A percentile compares a stretch with the other conserved stretches of the same genome.
These are phyloP conservation scores for Crioceris asparagi DNA, from an alignment of 2,888 invertebrate genomes.

Conservation along the genomic window DNA sequence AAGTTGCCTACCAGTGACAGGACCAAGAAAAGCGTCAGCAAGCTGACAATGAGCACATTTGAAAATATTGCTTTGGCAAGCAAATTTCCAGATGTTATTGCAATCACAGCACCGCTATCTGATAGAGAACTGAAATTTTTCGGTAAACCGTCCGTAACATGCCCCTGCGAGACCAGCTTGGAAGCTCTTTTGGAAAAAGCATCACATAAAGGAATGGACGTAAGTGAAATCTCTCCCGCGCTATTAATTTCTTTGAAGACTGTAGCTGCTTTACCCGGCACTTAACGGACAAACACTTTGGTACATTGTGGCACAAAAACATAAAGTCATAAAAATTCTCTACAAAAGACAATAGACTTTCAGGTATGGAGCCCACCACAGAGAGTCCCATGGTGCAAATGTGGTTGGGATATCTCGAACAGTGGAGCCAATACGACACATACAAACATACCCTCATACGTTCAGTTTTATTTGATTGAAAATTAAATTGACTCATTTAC, in stretches of 20 bases:
- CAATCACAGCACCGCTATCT: conserved; percentile 19
- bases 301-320: no score
- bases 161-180: conserved; percentile 15
- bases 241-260: no score
- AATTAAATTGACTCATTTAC: no score
- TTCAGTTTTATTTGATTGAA: no score
- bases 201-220: conserved; percentile 27
- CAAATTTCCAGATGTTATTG: conserved; percentile 18
- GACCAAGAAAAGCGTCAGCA: conserved; percentile 5
- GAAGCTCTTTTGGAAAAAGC: conserved; percentile 22
- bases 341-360: no score
- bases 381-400: no score
- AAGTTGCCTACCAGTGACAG: no score
- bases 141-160: conserved; percentile 14
- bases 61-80: conserved; percentile 15
- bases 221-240: no score
- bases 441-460: neutral
- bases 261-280: no score
- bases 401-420: neutral
- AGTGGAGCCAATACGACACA: neutral
- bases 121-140: conserved; percentile 19
- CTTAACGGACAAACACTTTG: no score
- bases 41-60: conserved; percentile 19
- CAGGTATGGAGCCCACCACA: no score
- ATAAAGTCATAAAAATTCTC: no score